phyloP scores from a whole-genome alignment of 2,888 invertebrate genomes.

The Ecliptopera silaceata region DNA sequence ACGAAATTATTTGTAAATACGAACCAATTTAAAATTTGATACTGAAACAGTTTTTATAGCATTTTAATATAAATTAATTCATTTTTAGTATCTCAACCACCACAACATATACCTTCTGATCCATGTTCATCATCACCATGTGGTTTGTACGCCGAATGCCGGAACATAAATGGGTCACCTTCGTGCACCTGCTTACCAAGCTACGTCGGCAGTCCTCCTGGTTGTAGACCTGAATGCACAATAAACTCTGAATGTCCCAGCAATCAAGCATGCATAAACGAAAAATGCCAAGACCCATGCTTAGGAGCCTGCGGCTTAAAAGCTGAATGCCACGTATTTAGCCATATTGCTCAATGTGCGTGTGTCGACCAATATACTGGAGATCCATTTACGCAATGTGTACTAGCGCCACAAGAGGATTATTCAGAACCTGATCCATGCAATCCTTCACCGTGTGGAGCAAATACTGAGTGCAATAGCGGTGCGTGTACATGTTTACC shows the following conservation, averaged over 20 bases:
- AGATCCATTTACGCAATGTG: slow-evolving; percentile 83
- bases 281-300: slow-evolving; percentile 87
- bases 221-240: slow-evolving; percentile 87
- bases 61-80: no score
- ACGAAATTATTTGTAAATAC: no score
- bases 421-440: slow-evolving; percentile 80
- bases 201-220: slow-evolving; percentile 86
- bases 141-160: slow-evolving; percentile 85
- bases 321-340: slow-evolving; percentile 83
- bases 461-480: slow-evolving; percentile 87
- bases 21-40: no score
- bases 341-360: slow-evolving; percentile 85
- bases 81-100: slow-evolving; percentile 59
- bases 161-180: slow-evolving; percentile 79
- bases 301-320: slow-evolving; percentile 85
- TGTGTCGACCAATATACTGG: slow-evolving; percentile 83
- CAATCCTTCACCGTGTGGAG: slow-evolving; percentile 86
- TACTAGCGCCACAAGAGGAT: slow-evolving; percentile 59
- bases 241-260: slow-evolving; percentile 88
- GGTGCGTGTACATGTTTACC: slow-evolving; percentile 88
- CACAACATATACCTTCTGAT: slow-evolving; percentile 59
- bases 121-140: slow-evolving; percentile 88
- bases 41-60: no score
- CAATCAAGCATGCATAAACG: slow-evolving; percentile 85
- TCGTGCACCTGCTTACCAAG: slow-evolving; percentile 84